Evolutionary conservation across 2,113 vertebrate genomes (phyloP).

Genomic region (Lutjanus erythropterus): DNA sequence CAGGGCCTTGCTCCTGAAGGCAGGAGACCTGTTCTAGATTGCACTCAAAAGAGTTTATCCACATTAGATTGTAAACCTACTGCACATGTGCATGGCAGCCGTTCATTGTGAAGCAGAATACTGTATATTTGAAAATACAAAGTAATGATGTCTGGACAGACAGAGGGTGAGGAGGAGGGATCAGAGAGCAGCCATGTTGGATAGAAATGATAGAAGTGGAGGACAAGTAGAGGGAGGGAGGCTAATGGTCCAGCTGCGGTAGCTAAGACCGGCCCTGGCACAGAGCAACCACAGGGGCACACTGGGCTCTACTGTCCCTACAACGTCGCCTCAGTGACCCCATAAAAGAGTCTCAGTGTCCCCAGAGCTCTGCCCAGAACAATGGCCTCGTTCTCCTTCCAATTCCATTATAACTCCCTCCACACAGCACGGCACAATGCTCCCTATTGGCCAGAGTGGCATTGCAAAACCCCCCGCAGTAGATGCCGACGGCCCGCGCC

Average conservation of each 20-base stretch:
- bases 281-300: constrained; percentile 66
- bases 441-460: constrained; percentile 72
- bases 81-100: neutral
- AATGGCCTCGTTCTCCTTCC: constrained; percentile 78
- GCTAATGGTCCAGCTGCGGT: constrained; percentile 71
- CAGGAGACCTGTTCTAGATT: neutral
- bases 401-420: constrained; percentile 78
- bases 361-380: constrained; percentile 62
- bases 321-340: constrained; percentile 80
- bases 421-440: constrained; percentile 75
- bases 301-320: constrained; percentile 77
- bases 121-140: neutral
- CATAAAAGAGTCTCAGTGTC: constrained; percentile 80
- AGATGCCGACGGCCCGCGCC: constrained; percentile 69
- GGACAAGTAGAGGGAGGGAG: constrained; percentile 49
- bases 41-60: neutral
- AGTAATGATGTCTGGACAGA: neutral
- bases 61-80: neutral
- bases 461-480: constrained; percentile 78
- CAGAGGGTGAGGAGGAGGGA: neutral
- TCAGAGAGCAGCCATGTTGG: constrained; percentile 51
- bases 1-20: neutral
- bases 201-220: constrained; percentile 30
- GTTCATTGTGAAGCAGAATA: neutral
- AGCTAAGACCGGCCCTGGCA: constrained; percentile 74